Conservation (phyloP, 2,113 vertebrate genomes). For the Callionymus lyra region DNA sequence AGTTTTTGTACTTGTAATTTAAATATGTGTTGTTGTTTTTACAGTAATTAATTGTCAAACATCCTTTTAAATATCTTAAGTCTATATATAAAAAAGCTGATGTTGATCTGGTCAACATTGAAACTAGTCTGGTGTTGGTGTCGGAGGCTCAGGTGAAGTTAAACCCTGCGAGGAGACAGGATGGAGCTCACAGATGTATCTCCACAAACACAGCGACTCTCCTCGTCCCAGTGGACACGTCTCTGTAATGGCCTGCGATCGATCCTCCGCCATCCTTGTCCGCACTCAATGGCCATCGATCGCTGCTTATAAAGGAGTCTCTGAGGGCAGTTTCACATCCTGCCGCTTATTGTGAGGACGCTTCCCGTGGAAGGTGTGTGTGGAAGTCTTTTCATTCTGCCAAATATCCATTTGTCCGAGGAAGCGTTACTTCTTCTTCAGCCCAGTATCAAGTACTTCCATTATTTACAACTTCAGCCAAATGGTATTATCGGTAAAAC, state of each 20-base stretch:
- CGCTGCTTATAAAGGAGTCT: constrained; percentile 51
- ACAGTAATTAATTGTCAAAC: too few species aligned
- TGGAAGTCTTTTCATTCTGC: constrained; percentile 12
- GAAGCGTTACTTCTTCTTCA: too few species aligned
- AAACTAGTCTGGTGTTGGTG: constrained; percentile 9
- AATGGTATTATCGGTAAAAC: too few species aligned
- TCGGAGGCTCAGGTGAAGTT: constrained; percentile 17
- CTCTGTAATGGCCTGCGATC: constrained; percentile 59
- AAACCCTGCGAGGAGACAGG: constrained; percentile 40
- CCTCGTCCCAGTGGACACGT: constrained; percentile 50
- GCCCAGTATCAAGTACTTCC: too few species aligned
- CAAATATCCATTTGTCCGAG: neutral
- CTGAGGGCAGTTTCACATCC: constrained; percentile 51
- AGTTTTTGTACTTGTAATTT: too few species aligned
- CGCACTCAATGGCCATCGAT: constrained; percentile 63
- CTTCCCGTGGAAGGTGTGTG: constrained; percentile 10
- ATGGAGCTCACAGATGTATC: constrained; percentile 29
- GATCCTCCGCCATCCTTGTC: constrained; percentile 59
- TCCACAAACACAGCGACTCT: constrained; percentile 1
- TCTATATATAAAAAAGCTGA: too few species aligned
- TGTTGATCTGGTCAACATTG: neutral
- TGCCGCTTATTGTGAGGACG: constrained; percentile 16
- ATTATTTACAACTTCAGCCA: too few species aligned
- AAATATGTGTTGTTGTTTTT: too few species aligned
- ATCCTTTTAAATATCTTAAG: too few species aligned